Evolutionary conservation across 2,797 vertebrate species (phyloP).

Genomic region (Sternarchorhynchus goeldii): DNA sequence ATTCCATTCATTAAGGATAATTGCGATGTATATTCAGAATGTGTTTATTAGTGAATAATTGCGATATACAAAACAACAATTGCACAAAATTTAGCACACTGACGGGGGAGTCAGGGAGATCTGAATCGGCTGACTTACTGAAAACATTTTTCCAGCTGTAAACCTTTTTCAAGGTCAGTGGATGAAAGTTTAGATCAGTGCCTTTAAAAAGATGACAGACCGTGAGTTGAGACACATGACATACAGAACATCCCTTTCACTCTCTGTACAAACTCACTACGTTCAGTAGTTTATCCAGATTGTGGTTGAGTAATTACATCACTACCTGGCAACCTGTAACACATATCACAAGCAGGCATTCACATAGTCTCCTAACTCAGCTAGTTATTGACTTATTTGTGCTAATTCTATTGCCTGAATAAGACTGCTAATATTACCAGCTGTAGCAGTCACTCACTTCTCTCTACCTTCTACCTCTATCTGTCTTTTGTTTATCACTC

Average conservation of each 20-base stretch:
- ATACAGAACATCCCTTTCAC: not conserved
- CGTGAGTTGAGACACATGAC: not conserved
- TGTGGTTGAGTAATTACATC: not conserved
- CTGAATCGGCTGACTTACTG: not conserved
- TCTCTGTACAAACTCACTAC: not conserved
- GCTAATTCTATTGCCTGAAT: not conserved
- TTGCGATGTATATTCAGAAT: too few species aligned
- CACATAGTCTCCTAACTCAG: conserved; percentile 1
- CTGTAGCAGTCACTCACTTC: not conserved
- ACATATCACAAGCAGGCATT: not conserved
- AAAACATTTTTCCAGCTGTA: not conserved
- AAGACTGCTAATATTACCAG: not conserved
- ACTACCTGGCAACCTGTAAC: not conserved
- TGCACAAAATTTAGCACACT: too few species aligned
- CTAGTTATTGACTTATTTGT: not conserved
- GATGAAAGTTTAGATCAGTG: not conserved
- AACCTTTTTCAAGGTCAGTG: not conserved
- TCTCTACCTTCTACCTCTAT: not conserved
- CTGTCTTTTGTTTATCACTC: conserved; percentile 47
- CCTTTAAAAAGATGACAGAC: not conserved
- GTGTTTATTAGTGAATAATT: too few species aligned
- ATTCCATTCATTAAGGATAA: not conserved
- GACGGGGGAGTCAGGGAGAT: not conserved
- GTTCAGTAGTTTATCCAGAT: conserved; percentile 1
- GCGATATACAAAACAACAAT: too few species aligned